A percentile compares a stretch with the other conserved stretches of the same genome.
Evolutionary conservation across 2,888 invertebrate genomes (phyloP).

Genomic region (Caenorhabditis imperialis): DNA sequence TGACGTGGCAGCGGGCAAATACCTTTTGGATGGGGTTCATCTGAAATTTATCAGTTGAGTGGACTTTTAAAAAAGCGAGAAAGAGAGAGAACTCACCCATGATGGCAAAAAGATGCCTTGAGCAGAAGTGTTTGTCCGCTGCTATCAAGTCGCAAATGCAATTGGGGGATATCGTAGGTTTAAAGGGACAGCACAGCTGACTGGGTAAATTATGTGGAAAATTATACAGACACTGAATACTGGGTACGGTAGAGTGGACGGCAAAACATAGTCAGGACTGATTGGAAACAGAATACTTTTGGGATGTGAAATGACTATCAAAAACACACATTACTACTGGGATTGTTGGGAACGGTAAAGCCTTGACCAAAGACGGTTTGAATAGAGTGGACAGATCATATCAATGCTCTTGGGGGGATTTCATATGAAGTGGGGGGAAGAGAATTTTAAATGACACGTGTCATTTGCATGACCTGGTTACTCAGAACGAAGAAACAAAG

Average conservation of each 20-base stretch:
- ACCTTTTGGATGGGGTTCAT: conserved; percentile 19
- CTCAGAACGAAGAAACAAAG: conserved; percentile 11
- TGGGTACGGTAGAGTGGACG: background rate
- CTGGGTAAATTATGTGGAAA: conserved; percentile 4
- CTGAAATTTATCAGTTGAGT: conserved; percentile 11
- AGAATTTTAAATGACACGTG: background rate
- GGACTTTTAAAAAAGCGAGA: background rate
- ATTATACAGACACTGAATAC: too few relatives aligned
- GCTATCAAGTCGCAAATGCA: conserved; percentile 45
- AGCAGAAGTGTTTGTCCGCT: conserved; percentile 44
- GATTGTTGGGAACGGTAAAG: conserved; percentile 34
- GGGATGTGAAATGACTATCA: conserved; percentile 37
- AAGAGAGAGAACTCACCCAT: conserved; percentile 4
- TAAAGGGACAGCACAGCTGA: conserved; percentile 34
- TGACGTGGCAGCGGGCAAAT: conserved; percentile 46
- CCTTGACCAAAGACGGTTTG: conserved; percentile 42
- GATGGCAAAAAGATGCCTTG: conserved; percentile 44
- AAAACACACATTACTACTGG: conserved; percentile 5
- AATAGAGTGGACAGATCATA: background rate
- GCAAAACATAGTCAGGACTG: conserved; percentile 1
- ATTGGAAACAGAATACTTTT: conserved; percentile 1
- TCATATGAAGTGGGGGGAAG: conserved; percentile 18
- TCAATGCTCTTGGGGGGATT: conserved; percentile 5
- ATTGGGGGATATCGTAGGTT: background rate
- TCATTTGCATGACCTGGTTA: conserved; percentile 50